Base-by-base conservation (phyloP, 2,113 vertebrate genomes). In the Salvelinus namaycush region DNA sequence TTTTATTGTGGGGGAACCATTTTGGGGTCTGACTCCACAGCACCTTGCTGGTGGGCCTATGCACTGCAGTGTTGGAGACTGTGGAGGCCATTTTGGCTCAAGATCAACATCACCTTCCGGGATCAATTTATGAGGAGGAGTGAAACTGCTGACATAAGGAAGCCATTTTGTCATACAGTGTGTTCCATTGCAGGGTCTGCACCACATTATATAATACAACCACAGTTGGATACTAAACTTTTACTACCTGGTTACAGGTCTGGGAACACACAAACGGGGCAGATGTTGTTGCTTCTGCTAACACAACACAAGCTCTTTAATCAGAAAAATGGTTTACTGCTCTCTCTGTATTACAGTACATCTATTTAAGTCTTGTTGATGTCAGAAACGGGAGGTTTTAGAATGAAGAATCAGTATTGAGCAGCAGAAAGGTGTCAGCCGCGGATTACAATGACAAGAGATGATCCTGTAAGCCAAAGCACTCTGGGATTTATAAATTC, bases 391-490 rank as follows among this genome's bases (percentile, higher is more conserved):
- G 18, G n/a, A 22, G n/a, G 59, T 8, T n/a, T n/a, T 24, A 22
- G n/a, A 62, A 34, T 20, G 67, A 68, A 66, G 8, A 39, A 44
- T 68, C 67, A 16, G 20, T 65, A 76, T 86, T 78, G 66, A 81
- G 65, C 24, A 16, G 72, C 54, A 60, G 62, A 80, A 70, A 68
- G 54, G 66, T 72, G 65, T 78, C 70, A 76, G 29, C 60, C 13
- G 60, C 49, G 79, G 79, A 85, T 84, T 86, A 81, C 73, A 77
- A 75, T 83, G 72, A 75, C 44, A 75, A 9, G 44, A 76, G 72
- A 70, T 48, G n/a, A 83, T 78, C 22, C 78, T 83, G 34, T 77
- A 82, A 81, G 68, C 44, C 34, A 62, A 54, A 57, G 70, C 68
- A 49, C 62, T 79, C 65, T 11, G 29, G 68, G 73, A 81, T 72